Evolutionary conservation across 2,888 invertebrate genomes (phyloP).

Genomic region (Dryomyza anilis): DNA sequence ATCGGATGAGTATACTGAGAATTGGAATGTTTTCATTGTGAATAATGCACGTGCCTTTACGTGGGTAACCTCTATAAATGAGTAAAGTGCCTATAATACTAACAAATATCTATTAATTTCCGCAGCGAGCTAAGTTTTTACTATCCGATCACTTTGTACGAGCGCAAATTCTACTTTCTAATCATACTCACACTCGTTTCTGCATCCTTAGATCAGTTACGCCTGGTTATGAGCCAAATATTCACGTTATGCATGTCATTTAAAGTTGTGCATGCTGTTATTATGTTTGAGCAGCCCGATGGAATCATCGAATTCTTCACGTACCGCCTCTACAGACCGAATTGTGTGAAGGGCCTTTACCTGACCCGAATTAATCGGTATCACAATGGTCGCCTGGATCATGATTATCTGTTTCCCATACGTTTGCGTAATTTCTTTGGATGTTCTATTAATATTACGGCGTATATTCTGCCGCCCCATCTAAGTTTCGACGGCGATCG

Average conservation of each 20-base stretch:
- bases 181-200: slow-evolving; percentile 4
- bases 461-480: slow-evolving; percentile 39
- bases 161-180: slow-evolving; percentile 17
- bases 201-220: background rate
- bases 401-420: slow-evolving; percentile 37
- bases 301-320: slow-evolving; percentile 5
- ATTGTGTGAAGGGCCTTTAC: slow-evolving; percentile 27
- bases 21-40: slow-evolving; percentile 28
- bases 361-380: slow-evolving; percentile 37
- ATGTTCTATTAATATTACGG: slow-evolving; percentile 42
- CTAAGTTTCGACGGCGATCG: slow-evolving; percentile 41
- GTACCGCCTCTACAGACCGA: background rate
- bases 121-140: slow-evolving; percentile 2
- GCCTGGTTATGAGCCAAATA: background rate
- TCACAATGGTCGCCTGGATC: slow-evolving; percentile 4
- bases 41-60: slow-evolving; percentile 18
- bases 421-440: slow-evolving; percentile 33
- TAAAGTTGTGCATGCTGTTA: slow-evolving; percentile 9
- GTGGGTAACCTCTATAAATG: too few species aligned
- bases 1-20: slow-evolving; percentile 14
- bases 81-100: too few species aligned
- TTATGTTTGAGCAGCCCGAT: background rate
- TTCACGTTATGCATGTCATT: slow-evolving; percentile 2
- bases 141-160: background rate
- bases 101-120: background rate